phyloP scores from a whole-genome alignment of 2,797 vertebrate species.

The Euphonia xanthogaster region DNA sequence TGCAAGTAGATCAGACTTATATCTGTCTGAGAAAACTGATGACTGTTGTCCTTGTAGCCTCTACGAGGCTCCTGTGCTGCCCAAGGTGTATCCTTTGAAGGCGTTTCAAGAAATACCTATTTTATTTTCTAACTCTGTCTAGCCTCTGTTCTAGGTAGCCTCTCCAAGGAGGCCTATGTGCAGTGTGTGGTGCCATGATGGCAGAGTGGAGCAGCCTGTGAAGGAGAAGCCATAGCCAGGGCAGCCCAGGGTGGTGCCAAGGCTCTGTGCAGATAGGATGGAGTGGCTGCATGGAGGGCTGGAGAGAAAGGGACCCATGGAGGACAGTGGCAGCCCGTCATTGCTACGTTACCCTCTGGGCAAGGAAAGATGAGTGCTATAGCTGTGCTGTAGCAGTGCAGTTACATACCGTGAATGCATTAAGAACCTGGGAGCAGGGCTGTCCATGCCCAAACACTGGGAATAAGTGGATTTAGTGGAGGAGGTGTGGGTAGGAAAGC shows the following conservation, averaged over 20 bases:
- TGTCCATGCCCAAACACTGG: not conserved
- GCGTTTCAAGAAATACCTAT: not conserved
- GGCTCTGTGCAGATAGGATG: not conserved
- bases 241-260: not conserved
- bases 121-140: not conserved
- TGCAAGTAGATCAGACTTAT: not conserved
- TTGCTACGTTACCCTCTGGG: not conserved
- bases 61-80: not conserved
- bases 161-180: not conserved
- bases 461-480: not conserved
- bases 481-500: not conserved
- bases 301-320: rapidly evolving
- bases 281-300: not conserved
- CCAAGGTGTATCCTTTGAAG: not conserved
- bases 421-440: not conserved
- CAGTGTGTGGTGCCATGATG: not conserved
- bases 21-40: not conserved
- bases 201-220: not conserved
- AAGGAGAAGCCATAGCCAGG: not conserved
- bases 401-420: rapidly evolving
- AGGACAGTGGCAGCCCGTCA: not conserved
- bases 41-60: no score
- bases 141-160: not conserved
- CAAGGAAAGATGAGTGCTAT: not conserved
- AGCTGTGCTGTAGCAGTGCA: not conserved